phyloP scores from a whole-genome alignment of 2,113 vertebrate species.

The Cololabis saira region DNA sequence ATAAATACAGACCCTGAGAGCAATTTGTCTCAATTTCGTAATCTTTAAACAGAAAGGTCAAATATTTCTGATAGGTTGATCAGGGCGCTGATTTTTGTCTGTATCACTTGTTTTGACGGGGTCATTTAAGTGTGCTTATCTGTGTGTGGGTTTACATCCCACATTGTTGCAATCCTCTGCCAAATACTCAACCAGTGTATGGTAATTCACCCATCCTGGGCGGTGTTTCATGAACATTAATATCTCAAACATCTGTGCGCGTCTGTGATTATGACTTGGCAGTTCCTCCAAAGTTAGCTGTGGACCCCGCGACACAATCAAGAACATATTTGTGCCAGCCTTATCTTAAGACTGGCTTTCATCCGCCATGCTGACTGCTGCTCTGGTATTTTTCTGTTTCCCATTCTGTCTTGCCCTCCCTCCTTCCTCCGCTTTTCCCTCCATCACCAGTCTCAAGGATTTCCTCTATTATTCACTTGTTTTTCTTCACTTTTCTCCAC shows the following conservation, averaged over 20 bases:
- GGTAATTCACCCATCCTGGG: slow-evolving; percentile 48
- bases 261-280: slow-evolving; percentile 66
- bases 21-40: slow-evolving; percentile 65
- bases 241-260: slow-evolving; percentile 69
- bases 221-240: slow-evolving; percentile 57
- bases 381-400: slow-evolving; percentile 79
- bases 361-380: slow-evolving; percentile 77
- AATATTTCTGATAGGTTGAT: slow-evolving; percentile 45
- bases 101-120: slow-evolving; percentile 32
- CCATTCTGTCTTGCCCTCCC: slow-evolving; percentile 59
- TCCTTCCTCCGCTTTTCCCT: slow-evolving; percentile 54
- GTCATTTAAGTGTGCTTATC: slow-evolving; percentile 23
- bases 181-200: slow-evolving; percentile 64
- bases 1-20: slow-evolving; percentile 52
- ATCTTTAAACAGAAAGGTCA: slow-evolving; percentile 60
- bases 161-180: slow-evolving; percentile 45
- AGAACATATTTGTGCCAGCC: slow-evolving; percentile 74
- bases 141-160: slow-evolving; percentile 43
- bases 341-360: slow-evolving; percentile 74
- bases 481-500: slow-evolving; percentile 50
- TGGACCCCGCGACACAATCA: slow-evolving; percentile 58
- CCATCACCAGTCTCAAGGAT: slow-evolving; percentile 57
- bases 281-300: slow-evolving; percentile 61
- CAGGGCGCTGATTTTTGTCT: slow-evolving; percentile 1
- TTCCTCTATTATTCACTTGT: slow-evolving; percentile 67